Conservation (phyloP, 2,797 vertebrate genomes). For the Moxostoma hubbsi region DNA sequence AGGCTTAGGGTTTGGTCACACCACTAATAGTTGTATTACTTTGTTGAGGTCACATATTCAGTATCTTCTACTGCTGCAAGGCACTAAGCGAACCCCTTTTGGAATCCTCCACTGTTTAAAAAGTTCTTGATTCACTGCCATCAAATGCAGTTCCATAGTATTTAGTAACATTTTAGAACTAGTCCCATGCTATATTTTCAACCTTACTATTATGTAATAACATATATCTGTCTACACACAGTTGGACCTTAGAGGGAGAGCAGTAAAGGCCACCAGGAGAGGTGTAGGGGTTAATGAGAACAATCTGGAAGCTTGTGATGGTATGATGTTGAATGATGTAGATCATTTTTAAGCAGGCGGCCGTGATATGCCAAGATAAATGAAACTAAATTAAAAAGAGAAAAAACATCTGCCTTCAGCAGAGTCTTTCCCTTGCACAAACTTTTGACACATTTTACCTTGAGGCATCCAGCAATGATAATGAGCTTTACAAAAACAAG, state of each 20-base stretch:
- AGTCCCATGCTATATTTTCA: not conserved
- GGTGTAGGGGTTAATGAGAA: slow-evolving; percentile 32
- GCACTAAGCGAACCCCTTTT: slow-evolving; percentile 6
- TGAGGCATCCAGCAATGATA: slow-evolving; percentile 30
- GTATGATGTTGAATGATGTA: not conserved
- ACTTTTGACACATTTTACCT: not conserved
- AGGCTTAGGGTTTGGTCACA: slow-evolving; percentile 29
- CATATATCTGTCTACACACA: slow-evolving; percentile 33
- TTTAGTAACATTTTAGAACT: slow-evolving; percentile 10
- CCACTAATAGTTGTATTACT: slow-evolving; percentile 25
- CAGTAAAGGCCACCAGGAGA: slow-evolving; percentile 24
- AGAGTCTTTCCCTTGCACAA: slow-evolving; percentile 15
- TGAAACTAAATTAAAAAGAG: not conserved
- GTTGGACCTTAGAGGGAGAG: slow-evolving; percentile 13
- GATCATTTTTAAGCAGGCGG: slow-evolving; percentile 6
- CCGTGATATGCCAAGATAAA: not conserved
- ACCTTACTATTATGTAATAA: slow-evolving; percentile 20
- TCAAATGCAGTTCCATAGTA: not conserved
- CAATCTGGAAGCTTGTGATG: slow-evolving; percentile 7
- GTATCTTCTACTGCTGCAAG: not conserved
- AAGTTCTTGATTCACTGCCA: slow-evolving; percentile 27
- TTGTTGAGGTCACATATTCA: slow-evolving; percentile 21
- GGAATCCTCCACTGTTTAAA: slow-evolving; percentile 18
- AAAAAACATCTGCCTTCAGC: not conserved
- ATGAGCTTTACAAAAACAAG: slow-evolving; percentile 52